Evolutionary conservation across 37 sponge, comb jelly and placozoan species (phyloP).

Genomic region (Agelas oroides): DNA sequence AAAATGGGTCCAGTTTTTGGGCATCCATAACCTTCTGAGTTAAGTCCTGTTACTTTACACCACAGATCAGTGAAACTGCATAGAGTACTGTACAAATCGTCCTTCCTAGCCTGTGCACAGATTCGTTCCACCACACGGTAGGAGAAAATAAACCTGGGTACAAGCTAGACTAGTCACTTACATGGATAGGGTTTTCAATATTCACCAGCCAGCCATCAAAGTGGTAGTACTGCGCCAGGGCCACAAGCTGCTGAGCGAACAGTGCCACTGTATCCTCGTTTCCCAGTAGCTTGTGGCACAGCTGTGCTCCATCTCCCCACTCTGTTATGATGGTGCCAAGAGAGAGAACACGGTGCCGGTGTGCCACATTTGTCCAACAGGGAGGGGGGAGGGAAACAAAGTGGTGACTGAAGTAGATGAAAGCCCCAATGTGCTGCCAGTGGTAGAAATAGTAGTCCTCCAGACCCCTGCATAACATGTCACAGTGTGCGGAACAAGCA

Average conservation of each 20-base stretch:
- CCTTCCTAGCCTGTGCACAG: no score
- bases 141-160: no score
- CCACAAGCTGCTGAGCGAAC: slow-evolving; percentile 80
- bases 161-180: slow-evolving; percentile 14
- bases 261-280: slow-evolving; percentile 39
- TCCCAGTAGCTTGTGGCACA: slow-evolving; percentile 73
- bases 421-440: slow-evolving; percentile 90
- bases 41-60: no score
- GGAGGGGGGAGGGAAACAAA: slow-evolving; percentile 93
- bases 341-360: slow-evolving; percentile 78
- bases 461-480: slow-evolving; percentile 28
- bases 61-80: no score
- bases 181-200: slow-evolving; percentile 92
- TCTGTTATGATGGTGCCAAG: slow-evolving; percentile 95
- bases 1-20: no score
- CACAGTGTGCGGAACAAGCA: not conserved
- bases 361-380: slow-evolving; percentile 95
- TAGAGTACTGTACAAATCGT: no score
- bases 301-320: slow-evolving; percentile 74
- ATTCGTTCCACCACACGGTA: no score
- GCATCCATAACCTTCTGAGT: no score
- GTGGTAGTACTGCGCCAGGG: slow-evolving; percentile 82
- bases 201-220: slow-evolving; percentile 99
- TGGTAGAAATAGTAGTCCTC: slow-evolving; percentile 93
- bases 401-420: slow-evolving; percentile 98